Evolutionary conservation across 2,113 vertebrate species (phyloP), one percentile per base, ranked within the genome.

Genomic region (Oryctolagus cuniculus): DNA sequence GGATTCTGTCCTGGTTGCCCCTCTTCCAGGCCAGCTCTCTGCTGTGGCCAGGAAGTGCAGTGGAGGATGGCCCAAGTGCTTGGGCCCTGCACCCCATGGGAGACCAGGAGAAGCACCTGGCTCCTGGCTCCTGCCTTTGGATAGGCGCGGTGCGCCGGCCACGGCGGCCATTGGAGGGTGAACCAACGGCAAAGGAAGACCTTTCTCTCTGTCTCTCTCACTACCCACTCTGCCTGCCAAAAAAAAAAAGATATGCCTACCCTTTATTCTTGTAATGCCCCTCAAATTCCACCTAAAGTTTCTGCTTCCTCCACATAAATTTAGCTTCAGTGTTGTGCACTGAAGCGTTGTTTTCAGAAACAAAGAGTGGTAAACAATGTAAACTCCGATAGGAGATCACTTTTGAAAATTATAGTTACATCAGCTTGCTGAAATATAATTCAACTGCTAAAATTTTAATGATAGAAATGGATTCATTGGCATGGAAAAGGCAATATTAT

Each of bases 371-470:
- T 58, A 77, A 95, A 83, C 69, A 86, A 58, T 15, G 61, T 87
- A 66, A 69, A 66, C 44, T 87, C 63, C 63, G 94, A 34, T 11
- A 87, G 44, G 51, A 91, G 19, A 27, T 88, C 58, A 25, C 29
- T 82, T 90, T 87, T 66, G 24, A 82, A 94, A 93, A 73, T 64
- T 72, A 83, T 11, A 81, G 24, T 66, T 78, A n/a, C 1, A 61
- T 87, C 75, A 92, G 31, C 36, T 13, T 92, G 67, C 88, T 36
- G 31, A 91, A 94, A 74, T 58, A 84, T 9, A 83, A 66, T 63
- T 31, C 31, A 80, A 66, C 11, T 79, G 6, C 61, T 85, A 80
- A 89, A 91, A 92, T 36, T 75, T 82, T 82, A 77, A 87, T 77
- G 87, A 24, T 82, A 87, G 19, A 91, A 87, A 66, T 63, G 5